These are phyloP conservation scores for Lordiphosa stackelbergi DNA, from an alignment of 1,140 invertebrate species.

Conservation along the genomic window DNA sequence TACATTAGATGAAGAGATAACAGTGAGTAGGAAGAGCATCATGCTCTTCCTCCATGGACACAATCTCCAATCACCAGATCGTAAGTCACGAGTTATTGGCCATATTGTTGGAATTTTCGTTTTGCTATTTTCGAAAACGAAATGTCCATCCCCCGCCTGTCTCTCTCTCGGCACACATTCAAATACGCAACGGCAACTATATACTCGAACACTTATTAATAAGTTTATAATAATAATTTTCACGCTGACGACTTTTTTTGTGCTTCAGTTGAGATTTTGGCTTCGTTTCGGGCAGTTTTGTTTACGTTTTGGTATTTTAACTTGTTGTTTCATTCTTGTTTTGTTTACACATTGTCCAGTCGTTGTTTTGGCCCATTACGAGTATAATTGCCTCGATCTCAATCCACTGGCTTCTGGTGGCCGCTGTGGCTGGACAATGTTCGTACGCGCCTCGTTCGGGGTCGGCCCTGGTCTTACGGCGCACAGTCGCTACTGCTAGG, in stretches of 20 bases:
- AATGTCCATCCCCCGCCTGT: neutral
- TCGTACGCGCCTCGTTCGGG: slow-evolving; percentile 50
- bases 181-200: slow-evolving; percentile 23
- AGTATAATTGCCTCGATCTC: slow-evolving; percentile 49
- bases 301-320: slow-evolving; percentile 32
- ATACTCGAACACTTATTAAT: slow-evolving; percentile 62
- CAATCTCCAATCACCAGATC: slow-evolving; percentile 41
- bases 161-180: slow-evolving; percentile 1
- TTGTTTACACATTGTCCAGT: slow-evolving; percentile 47
- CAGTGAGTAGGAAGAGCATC: neutral
- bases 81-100: slow-evolving; percentile 59
- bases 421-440: slow-evolving; percentile 52
- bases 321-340: slow-evolving; percentile 18
- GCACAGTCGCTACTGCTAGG: neutral
- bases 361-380: slow-evolving; percentile 38
- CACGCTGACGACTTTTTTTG: slow-evolving; percentile 19
- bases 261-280: slow-evolving; percentile 2
- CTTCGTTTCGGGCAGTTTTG: slow-evolving; percentile 1
- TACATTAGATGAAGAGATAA: neutral
- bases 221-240: slow-evolving; percentile 63
- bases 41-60: neutral
- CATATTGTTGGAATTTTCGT: slow-evolving; percentile 36
- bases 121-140: slow-evolving; percentile 43
- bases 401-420: slow-evolving; percentile 2
- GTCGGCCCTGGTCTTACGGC: slow-evolving; percentile 7